phyloP scores from a whole-genome alignment of 37 sponge, comb jelly and placozoan species.

The Ephydatia muelleri region DNA sequence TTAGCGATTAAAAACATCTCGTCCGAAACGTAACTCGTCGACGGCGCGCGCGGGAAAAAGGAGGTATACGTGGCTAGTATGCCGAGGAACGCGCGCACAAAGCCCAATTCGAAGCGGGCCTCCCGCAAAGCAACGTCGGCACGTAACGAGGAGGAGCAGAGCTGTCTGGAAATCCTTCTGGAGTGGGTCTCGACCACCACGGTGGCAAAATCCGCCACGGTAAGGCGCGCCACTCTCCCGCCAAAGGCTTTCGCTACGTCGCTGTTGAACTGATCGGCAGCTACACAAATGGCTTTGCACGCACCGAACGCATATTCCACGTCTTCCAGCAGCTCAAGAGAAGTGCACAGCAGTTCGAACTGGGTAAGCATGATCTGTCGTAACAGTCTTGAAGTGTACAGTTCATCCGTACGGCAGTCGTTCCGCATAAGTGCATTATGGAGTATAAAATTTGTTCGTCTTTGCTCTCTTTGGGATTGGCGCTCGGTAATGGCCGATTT shows the following conservation, averaged over 20 bases:
- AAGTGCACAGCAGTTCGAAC: constrained; percentile 39
- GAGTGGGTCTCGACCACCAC: background rate
- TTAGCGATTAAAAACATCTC: constrained; percentile 18
- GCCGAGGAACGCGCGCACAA: constrained; percentile 10
- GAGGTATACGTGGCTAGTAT: constrained; percentile 29
- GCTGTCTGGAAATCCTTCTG: background rate
- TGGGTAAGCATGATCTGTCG: constrained; percentile 12
- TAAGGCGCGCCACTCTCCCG: background rate
- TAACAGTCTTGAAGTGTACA: constrained; percentile 2
- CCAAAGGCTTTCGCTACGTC: background rate
- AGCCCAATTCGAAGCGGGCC: constrained; percentile 13
- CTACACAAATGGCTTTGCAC: constrained; percentile 11
- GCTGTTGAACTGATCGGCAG: background rate
- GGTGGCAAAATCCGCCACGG: constrained; percentile 16
- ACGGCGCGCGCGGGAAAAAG: background rate
- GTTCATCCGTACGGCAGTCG: background rate
- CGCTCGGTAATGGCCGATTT: background rate
- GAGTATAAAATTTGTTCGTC: background rate
- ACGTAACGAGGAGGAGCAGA: background rate
- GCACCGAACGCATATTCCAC: constrained; percentile 21
- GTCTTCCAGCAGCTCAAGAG: constrained; percentile 16
- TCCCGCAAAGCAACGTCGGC: background rate
- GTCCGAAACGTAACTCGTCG: constrained; percentile 19
- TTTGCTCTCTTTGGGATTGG: background rate
- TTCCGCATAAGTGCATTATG: background rate